Percentiles rank a stretch among this genome's conserved stretches.
Conservation (phyloP, 2,113 vertebrate genomes). For the Thymallus thymallus region DNA sequence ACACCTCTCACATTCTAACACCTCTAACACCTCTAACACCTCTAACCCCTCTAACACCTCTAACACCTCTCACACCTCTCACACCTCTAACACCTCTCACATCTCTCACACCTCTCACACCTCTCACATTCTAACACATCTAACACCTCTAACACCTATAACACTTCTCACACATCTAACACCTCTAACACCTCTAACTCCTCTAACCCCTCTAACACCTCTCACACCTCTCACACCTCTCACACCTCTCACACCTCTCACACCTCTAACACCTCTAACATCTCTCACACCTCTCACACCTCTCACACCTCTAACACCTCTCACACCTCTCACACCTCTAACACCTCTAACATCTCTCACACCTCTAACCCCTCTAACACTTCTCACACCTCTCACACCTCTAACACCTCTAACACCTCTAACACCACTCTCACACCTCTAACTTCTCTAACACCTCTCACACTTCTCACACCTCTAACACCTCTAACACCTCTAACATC, state of each 20-base stretch:
- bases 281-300: not conserved
- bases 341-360: slow-evolving; percentile 14
- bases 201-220: no score
- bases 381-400: not conserved
- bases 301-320: slow-evolving; percentile 12
- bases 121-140: not conserved
- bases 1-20: slow-evolving; percentile 5
- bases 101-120: slow-evolving; percentile 11
- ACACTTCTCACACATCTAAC: no score
- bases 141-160: slow-evolving; percentile 23
- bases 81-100: slow-evolving; percentile 10
- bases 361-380: no score
- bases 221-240: not conserved
- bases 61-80: slow-evolving; percentile 3
- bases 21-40: slow-evolving; percentile 19
- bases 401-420: slow-evolving; percentile 18
- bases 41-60: no score
- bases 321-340: not conserved
- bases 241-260: slow-evolving; percentile 11
- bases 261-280: slow-evolving; percentile 20
- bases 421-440: no score
- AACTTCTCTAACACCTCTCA: slow-evolving; percentile 16
- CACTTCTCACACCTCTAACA: not conserved
- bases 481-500: no score
- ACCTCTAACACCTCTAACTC: no score